A percentile compares a stretch with the other conserved stretches of the same genome.
phyloP scores from a whole-genome alignment of 2,113 vertebrate genomes.

The Pavo muticus region DNA sequence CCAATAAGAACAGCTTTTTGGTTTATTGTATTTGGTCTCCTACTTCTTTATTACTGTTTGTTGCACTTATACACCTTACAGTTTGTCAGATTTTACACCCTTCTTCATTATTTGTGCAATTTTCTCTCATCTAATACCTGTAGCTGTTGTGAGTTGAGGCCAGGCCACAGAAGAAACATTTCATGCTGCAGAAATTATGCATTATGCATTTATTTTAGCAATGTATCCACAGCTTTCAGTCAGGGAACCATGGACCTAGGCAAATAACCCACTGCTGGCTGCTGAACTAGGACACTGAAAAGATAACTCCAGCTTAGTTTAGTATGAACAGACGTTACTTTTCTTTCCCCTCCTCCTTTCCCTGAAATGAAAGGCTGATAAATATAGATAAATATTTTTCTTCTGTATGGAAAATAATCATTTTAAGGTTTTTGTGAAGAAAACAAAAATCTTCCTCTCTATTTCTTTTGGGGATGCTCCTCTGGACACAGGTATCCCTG shows the following conservation, averaged over 20 bases:
- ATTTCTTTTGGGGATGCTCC: not conserved
- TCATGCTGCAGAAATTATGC: not conserved
- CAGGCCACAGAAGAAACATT: not conserved
- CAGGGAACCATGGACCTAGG: not conserved
- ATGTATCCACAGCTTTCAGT: not conserved
- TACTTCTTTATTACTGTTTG: not conserved
- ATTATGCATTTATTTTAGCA: not conserved
- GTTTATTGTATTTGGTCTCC: not conserved
- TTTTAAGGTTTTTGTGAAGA: not conserved
- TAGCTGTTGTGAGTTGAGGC: not conserved
- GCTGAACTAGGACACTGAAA: not conserved
- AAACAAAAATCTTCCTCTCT: not conserved
- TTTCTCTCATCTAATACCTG: not conserved
- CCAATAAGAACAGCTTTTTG: not conserved
- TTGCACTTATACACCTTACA: accelerated
- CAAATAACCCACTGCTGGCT: not conserved
- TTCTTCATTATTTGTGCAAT: not conserved
- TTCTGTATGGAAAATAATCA: not conserved
- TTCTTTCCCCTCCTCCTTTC: not conserved
- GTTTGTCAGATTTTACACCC: not conserved
- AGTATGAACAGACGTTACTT: not conserved
- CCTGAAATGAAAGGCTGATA: not conserved
- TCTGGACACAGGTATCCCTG: not conserved
- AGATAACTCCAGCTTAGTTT: not conserved
- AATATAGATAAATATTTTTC: not conserved